Percentiles rank a stretch among this genome's conserved stretches.
Evolutionary conservation across 1,140 invertebrate species (phyloP).

Genomic region (Apis florea): DNA sequence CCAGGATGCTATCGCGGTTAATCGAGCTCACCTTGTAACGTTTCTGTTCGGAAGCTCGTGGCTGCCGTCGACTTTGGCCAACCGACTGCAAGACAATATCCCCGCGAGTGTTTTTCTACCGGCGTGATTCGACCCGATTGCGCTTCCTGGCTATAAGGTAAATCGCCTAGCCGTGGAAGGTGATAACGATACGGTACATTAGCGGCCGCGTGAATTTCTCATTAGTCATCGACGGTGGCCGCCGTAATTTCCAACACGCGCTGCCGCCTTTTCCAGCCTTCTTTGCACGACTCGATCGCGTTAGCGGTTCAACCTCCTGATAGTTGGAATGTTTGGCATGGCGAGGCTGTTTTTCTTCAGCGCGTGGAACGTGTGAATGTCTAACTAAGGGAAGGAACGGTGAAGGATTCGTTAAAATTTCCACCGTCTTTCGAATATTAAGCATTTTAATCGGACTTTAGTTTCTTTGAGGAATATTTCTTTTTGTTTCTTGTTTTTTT

Average conservation of each 20-base stretch:
- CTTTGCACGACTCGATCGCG: background rate
- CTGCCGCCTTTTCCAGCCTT: slow-evolving; percentile 8
- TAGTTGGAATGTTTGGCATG: background rate
- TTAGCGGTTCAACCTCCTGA: background rate
- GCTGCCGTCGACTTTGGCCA: slow-evolving; percentile 1
- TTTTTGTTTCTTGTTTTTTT: too few relatives aligned
- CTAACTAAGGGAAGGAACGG: background rate
- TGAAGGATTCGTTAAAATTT: background rate
- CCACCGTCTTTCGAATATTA: too few relatives aligned
- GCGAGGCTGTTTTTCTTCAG: background rate
- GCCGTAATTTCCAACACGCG: slow-evolving; percentile 62
- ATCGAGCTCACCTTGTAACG: slow-evolving; percentile 15
- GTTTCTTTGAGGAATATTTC: too few relatives aligned
- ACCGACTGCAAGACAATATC: slow-evolving; percentile 28
- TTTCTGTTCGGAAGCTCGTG: slow-evolving; percentile 10
- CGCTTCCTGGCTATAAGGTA: slow-evolving; percentile 35
- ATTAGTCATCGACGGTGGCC: slow-evolving; percentile 62
- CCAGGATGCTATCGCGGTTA: slow-evolving; percentile 22
- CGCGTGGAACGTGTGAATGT: background rate
- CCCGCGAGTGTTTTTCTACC: slow-evolving; percentile 23
- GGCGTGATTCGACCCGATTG: slow-evolving; percentile 22
- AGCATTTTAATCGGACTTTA: too few relatives aligned
- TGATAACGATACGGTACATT: slow-evolving; percentile 67
- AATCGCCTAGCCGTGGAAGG: slow-evolving; percentile 55
- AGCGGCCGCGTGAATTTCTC: slow-evolving; percentile 63